Percentiles rank a stretch among this genome's conserved stretches.
phyloP scores from a whole-genome alignment of 2,113 vertebrate genomes.

The Phalacrocorax aristotelis region DNA sequence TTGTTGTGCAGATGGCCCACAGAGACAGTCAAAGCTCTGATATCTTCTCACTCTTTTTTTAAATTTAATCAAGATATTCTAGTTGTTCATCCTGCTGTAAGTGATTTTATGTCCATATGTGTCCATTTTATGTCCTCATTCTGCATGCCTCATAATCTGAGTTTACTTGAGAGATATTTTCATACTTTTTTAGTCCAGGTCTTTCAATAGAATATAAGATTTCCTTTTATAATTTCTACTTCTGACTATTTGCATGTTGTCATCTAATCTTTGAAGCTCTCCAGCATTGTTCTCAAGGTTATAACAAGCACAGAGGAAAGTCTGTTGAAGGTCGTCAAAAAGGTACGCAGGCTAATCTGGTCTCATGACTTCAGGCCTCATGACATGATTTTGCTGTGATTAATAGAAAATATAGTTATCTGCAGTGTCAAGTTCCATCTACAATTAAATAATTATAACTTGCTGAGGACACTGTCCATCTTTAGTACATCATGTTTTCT shows the following conservation, averaged over 20 bases:
- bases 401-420: background rate
- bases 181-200: background rate
- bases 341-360: background rate
- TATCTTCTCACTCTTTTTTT: background rate
- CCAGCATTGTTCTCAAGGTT: background rate
- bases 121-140: background rate
- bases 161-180: background rate
- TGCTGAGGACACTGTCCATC: background rate
- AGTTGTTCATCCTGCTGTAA: background rate
- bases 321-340: background rate
- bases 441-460: background rate
- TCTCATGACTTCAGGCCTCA: background rate
- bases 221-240: background rate
- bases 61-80: background rate
- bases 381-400: background rate
- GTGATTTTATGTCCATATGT: background rate
- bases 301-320: background rate
- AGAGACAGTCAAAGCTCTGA: background rate
- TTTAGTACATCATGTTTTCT: background rate
- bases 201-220: background rate
- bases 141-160: background rate
- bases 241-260: background rate
- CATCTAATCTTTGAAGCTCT: background rate
- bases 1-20: background rate
- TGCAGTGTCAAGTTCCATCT: background rate